Conservation (phyloP, 2,797 vertebrate genomes). For the Hippopotamyrus pictus region DNA sequence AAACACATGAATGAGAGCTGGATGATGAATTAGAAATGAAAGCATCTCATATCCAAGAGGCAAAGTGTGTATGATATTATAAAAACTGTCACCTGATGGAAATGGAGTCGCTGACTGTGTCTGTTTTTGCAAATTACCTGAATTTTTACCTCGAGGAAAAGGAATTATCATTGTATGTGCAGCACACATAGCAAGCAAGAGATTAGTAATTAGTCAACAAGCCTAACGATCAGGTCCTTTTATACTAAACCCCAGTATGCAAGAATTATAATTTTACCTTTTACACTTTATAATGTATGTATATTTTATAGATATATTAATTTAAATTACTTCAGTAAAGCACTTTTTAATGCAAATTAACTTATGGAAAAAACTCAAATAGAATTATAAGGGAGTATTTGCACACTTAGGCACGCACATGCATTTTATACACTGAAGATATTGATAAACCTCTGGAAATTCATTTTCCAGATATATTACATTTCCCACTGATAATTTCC, state of each 20-base stretch:
- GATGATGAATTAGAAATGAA: neutral
- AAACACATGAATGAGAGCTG: neutral
- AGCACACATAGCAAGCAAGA: neutral
- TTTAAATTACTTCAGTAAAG: neutral
- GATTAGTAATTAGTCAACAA: neutral
- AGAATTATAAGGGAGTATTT: neutral
- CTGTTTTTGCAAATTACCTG: neutral
- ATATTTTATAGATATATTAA: neutral
- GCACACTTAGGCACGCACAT: neutral
- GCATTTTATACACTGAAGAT: neutral
- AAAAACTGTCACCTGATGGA: neutral
- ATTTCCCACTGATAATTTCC: constrained; percentile 30
- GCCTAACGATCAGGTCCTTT: neutral
- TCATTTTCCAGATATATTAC: constrained; percentile 13
- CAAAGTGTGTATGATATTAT: neutral
- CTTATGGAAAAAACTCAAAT: neutral
- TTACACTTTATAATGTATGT: neutral
- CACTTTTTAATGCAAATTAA: constrained; percentile 2
- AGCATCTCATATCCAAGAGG: neutral
- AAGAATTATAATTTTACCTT: constrained; percentile 1
- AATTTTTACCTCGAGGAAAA: neutral
- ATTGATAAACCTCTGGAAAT: constrained; percentile 16
- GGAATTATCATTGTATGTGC: neutral
- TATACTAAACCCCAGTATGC: neutral
- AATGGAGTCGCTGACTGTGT: neutral